A percentile compares a stretch with the other conserved stretches of the same genome.
phyloP scores from a whole-genome alignment of 2,113 vertebrate genomes.

The Athene noctua region DNA sequence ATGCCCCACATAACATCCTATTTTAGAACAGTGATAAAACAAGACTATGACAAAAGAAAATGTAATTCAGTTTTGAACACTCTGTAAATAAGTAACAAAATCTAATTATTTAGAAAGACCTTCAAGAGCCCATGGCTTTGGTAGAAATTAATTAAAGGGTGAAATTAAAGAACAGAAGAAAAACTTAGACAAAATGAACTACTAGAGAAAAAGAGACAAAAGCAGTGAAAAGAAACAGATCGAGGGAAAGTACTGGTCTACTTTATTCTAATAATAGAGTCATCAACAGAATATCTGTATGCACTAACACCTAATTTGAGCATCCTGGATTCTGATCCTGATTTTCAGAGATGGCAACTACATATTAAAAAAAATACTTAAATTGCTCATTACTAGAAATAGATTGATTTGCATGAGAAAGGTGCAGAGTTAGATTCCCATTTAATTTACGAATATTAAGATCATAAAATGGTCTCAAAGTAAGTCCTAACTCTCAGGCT shows the following conservation, averaged over 20 bases:
- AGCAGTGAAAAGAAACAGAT: background rate
- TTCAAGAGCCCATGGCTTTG: background rate
- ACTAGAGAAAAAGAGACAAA: background rate
- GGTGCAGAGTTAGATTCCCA: background rate
- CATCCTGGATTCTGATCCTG: slow-evolving; percentile 21
- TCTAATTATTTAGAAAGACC: background rate
- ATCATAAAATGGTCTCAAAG: background rate
- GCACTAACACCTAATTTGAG: slow-evolving; percentile 26
- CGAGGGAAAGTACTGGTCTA: background rate
- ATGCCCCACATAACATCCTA: background rate
- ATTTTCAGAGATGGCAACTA: slow-evolving; percentile 21
- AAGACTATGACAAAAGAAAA: background rate
- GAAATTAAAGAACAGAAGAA: background rate
- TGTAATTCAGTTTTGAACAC: background rate
- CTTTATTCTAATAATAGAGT: slow-evolving; percentile 35
- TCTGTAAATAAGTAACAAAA: background rate
- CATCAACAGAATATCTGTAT: slow-evolving; percentile 8
- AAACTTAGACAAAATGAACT: background rate
- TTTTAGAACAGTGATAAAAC: background rate
- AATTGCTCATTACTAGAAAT: slow-evolving; percentile 50
- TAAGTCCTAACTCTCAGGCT: background rate
- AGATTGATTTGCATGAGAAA: slow-evolving; percentile 45
- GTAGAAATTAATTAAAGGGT: background rate
- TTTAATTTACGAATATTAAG: background rate
- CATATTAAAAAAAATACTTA: background rate